Base-by-base conservation (phyloP, 2,797 vertebrate species). In the Eurystomus glaucurus region DNA sequence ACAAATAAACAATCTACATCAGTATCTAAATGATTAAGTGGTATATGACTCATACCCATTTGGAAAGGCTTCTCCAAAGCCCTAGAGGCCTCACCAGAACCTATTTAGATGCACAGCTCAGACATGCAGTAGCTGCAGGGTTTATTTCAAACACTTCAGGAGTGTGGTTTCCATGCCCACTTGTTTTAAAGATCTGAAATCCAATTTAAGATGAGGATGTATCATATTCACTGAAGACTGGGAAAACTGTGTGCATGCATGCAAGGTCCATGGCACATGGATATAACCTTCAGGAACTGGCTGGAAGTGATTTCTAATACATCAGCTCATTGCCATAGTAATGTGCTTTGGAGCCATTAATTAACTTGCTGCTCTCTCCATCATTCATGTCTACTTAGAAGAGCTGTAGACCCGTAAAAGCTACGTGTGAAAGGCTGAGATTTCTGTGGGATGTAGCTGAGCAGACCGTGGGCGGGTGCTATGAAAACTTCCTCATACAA, bases 401-500 rank as follows among this genome's bases (percentile, higher is more conserved):
- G 71, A 85, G 64, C 74, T 78, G 35, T 71, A 93, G 75, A 85
- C 60, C 92, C 2, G 9, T 48, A 86, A 84, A 84, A 82, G 41
- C 81, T 60, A 2, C 5, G 28, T 83, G 84, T 78, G 86, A 83
- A 80, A 87, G 84, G 13, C 86, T 65, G 65, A 88, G 68, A 61
- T 75, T 83, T 85, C 75, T 72, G 95, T 89, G 86, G 93, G 95
- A 85, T 62, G 92, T 3, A 95, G 88, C 64, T 1, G 0, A 91
- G 84, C 91, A 95, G 75, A 85, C 50, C 0, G 93, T 97, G 93
- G 94, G 93, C 81, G 96, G 92, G 93, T 92, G 94, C 69, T 71
- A 94, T 61, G 81, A 89, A 96, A 95, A 96, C 92, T 95, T 96
- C 94, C 97, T 89, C 37, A 52, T 13, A 46, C 55, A 61, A 41